Conservation (phyloP, 1,140 invertebrate species). For the Zaprionus ornatus region DNA sequence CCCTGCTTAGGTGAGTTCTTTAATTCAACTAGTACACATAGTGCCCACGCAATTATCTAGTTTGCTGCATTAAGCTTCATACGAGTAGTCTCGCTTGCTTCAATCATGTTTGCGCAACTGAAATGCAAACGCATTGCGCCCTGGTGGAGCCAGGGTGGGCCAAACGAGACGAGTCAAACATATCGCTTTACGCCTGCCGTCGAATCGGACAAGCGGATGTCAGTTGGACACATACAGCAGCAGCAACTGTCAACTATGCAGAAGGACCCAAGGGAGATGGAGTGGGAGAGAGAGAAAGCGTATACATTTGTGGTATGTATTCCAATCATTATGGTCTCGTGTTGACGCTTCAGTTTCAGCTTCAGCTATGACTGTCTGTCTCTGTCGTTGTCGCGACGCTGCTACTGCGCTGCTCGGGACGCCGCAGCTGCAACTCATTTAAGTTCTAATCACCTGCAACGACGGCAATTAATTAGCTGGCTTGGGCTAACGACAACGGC, state of each 20-base stretch:
- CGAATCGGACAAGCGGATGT: conserved; percentile 6
- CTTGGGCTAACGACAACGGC: conserved; percentile 55
- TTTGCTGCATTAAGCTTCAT: neutral
- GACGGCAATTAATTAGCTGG: conserved; percentile 70
- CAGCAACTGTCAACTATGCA: conserved; percentile 17
- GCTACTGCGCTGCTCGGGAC: conserved; percentile 7
- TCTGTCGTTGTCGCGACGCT: conserved; percentile 1
- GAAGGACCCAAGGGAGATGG: neutral
- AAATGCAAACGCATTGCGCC: conserved; percentile 18
- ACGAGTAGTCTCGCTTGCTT: neutral
- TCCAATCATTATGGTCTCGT: conserved; percentile 39
- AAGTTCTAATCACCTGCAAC: conserved; percentile 76
- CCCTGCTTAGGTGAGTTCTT: too few relatives aligned
- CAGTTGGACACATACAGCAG: conserved; percentile 10
- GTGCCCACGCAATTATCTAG: neutral
- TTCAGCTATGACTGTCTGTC: neutral
- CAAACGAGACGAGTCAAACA: conserved; percentile 17
- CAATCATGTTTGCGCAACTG: conserved; percentile 16
- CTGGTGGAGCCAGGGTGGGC: neutral
- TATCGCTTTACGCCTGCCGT: conserved; percentile 20
- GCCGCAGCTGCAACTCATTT: conserved; percentile 62
- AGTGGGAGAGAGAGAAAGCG: neutral
- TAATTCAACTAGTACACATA: neutral
- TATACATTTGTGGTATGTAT: conserved; percentile 22
- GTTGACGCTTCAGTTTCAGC: conserved; percentile 11